These are phyloP conservation scores for Phymatocera aterrima DNA, from an alignment of 2,888 invertebrate species.

Conservation along the genomic window DNA sequence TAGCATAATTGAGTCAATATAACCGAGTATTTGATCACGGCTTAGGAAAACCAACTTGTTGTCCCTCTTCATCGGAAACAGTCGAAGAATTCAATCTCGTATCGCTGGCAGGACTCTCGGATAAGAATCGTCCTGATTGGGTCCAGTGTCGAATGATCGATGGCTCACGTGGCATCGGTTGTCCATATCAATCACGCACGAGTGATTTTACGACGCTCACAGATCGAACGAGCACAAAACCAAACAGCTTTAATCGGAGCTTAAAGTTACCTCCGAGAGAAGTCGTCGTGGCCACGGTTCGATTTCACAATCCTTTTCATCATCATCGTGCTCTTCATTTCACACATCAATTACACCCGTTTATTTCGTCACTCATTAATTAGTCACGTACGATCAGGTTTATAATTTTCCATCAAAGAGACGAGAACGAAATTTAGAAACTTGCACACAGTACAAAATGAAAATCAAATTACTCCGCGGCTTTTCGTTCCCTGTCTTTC, in stretches of 20 bases:
- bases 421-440: no score
- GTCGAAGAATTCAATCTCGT: slow-evolving; percentile 9
- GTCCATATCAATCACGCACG: slow-evolving; percentile 39
- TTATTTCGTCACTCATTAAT: not conserved
- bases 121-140: slow-evolving; percentile 24
- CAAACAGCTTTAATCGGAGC: slow-evolving; percentile 14
- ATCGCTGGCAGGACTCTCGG: not conserved
- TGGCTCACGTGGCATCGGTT: slow-evolving; percentile 40
- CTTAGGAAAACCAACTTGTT: not conserved
- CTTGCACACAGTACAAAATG: no score
- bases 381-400: no score
- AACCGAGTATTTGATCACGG: not conserved
- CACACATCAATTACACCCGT: not conserved
- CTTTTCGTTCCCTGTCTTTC: no score
- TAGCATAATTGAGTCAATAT: not conserved
- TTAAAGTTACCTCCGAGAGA: not conserved
- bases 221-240: not conserved
- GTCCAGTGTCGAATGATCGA: slow-evolving; percentile 23
- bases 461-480: no score
- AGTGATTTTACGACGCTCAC: not conserved
- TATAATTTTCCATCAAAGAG: no score
- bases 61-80: not conserved
- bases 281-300: not conserved
- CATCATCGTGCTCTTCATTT: no score
- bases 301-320: not conserved